These are phyloP conservation scores for Spheniscus humboldti DNA, from an alignment of 2,797 vertebrate species.

Conservation along the genomic window DNA sequence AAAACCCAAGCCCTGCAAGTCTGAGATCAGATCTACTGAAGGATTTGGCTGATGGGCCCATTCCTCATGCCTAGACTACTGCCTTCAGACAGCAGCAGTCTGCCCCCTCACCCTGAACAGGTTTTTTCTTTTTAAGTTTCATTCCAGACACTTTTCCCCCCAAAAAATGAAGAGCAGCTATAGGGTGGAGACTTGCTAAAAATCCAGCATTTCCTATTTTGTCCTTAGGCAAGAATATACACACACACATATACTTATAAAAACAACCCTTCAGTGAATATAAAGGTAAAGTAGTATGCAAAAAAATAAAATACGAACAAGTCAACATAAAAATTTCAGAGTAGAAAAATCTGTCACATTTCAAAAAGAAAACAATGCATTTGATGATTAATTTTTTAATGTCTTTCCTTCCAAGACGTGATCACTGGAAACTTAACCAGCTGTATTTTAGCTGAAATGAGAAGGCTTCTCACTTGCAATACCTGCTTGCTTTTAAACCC, in stretches of 20 bases:
- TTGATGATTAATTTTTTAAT: constrained; percentile 52
- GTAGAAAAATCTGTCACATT: constrained; percentile 69
- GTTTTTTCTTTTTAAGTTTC: not conserved
- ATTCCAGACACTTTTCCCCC: not conserved
- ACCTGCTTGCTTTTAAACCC: not conserved
- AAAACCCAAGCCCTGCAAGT: constrained; percentile 54
- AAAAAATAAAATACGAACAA: constrained; percentile 51
- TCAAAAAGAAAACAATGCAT: constrained; percentile 53
- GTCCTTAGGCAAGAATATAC: constrained; percentile 44
- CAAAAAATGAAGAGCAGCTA: constrained; percentile 8
- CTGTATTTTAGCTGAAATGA: not conserved
- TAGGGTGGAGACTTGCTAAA: constrained; percentile 36
- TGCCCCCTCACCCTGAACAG: not conserved
- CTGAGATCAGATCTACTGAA: constrained; percentile 19
- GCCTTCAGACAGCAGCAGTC: not conserved
- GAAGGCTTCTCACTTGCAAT: not conserved
- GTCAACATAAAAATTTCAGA: constrained; percentile 54
- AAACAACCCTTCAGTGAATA: constrained; percentile 55
- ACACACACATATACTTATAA: constrained; percentile 34
- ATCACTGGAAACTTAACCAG: not conserved
- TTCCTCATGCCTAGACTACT: not conserved
- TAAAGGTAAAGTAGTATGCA: constrained; percentile 51
- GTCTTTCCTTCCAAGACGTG: constrained; percentile 4
- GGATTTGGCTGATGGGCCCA: constrained; percentile 18
- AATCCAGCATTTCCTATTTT: constrained; percentile 49